Evolutionary conservation across 2,797 vertebrate species (phyloP).

Genomic region (Loriculus beryllinus): DNA sequence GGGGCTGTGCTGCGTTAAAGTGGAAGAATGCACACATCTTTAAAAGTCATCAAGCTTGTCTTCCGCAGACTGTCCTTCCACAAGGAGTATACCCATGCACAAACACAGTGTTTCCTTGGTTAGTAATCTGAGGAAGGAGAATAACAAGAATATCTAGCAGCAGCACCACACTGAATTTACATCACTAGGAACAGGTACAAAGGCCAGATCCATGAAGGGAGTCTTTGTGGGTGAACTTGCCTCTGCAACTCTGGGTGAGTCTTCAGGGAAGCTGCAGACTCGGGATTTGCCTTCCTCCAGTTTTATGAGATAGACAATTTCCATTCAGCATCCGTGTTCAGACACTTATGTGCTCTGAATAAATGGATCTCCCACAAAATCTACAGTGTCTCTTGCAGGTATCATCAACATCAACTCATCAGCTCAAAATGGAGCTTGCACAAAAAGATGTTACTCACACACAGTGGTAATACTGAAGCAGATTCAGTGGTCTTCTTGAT

Average conservation of each 20-base stretch:
- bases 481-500: background rate
- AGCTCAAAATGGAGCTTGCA: background rate
- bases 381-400: background rate
- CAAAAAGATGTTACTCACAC: background rate
- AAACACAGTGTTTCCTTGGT: background rate
- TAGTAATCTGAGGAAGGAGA: background rate
- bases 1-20: background rate
- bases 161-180: background rate
- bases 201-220: background rate
- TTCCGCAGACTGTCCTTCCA: background rate
- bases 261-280: background rate
- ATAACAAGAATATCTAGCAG: background rate
- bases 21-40: background rate
- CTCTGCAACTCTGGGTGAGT: background rate
- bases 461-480: background rate
- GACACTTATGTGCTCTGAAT: background rate
- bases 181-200: background rate
- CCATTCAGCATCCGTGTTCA: background rate
- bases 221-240: background rate
- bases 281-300: background rate
- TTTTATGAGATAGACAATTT: background rate
- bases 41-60: background rate
- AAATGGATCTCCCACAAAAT: background rate
- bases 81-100: background rate
- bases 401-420: background rate